Evolutionary conservation across 2,888 invertebrate species (phyloP).

Genomic region (Isotomurus palustris): DNA sequence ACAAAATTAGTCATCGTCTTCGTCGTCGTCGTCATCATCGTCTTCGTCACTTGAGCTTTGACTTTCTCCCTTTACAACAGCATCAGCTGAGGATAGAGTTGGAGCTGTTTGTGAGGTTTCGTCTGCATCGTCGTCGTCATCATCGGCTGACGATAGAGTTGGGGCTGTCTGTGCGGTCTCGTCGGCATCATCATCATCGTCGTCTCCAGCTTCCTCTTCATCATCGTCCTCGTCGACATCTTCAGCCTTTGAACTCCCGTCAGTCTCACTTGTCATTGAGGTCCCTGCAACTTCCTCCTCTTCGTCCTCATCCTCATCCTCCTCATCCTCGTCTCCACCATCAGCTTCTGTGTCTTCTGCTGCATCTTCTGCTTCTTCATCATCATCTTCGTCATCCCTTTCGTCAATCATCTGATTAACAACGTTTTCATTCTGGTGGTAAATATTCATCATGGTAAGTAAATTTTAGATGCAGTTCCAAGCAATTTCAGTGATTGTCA

Average conservation of each 20-base stretch:
- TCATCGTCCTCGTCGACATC: not conserved
- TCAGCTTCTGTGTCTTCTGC: conserved; percentile 1
- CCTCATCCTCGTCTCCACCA: not conserved
- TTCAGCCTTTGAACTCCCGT: conserved; percentile 7
- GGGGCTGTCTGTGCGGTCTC: not conserved
- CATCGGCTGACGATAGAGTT: not conserved
- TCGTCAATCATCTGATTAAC: too few species aligned
- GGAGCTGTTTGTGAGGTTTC: not conserved
- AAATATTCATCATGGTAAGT: too few species aligned
- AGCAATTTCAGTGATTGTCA: too few species aligned
- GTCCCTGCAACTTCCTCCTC: not conserved
- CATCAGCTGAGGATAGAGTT: not conserved
- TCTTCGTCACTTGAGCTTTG: conserved; percentile 17
- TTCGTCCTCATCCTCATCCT: conserved; percentile 5
- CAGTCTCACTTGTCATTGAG: conserved; percentile 6
- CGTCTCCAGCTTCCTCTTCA: conserved; percentile 1
- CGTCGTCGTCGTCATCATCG: conserved; percentile 15
- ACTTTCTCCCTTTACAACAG: conserved; percentile 4
- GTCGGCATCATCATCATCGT: not conserved
- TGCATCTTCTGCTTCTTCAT: conserved; percentile 18
- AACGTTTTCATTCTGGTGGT: too few species aligned
- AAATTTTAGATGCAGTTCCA: too few species aligned
- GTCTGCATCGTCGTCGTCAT: not conserved
- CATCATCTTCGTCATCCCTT: conserved; percentile 20
- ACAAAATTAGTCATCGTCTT: not conserved